phyloP scores from a whole-genome alignment of 2,888 invertebrate species.

The Rhopalosiphum nymphaeae region DNA sequence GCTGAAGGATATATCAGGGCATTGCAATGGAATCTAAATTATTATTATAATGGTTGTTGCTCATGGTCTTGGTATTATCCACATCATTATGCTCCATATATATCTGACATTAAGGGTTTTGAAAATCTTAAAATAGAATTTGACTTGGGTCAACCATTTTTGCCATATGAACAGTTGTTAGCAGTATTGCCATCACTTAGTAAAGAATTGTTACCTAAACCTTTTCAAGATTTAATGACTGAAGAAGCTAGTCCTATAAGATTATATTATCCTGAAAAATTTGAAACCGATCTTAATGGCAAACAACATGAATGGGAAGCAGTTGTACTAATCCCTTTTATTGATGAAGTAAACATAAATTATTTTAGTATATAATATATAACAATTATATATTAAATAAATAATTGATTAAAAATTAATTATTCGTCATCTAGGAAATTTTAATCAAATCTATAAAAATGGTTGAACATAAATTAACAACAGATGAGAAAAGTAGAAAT shows the following conservation, averaged over 20 bases:
- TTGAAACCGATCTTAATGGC: constrained; percentile 95
- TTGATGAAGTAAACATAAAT: constrained; percentile 78
- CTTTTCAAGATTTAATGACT: constrained; percentile 85
- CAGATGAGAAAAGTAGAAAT: constrained; percentile 83
- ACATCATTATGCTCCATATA: constrained; percentile 96
- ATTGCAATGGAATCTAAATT: constrained; percentile 95
- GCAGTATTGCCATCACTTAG: constrained; percentile 87
- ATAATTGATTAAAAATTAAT: constrained; percentile 11
- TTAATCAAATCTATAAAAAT: constrained; percentile 83
- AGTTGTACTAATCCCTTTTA: constrained; percentile 92
- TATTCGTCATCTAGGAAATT: constrained; percentile 71
- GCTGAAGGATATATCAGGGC: constrained; percentile 92
- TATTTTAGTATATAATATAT: not conserved
- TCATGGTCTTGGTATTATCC: constrained; percentile 99
- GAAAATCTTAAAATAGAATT: constrained; percentile 83
- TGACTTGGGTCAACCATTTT: constrained; percentile 87
- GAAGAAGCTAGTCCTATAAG: constrained; percentile 84
- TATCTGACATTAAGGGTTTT: constrained; percentile 92
- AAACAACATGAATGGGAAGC: constrained; percentile 98
- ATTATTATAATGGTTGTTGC: constrained; percentile 96
- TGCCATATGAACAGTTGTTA: constrained; percentile 89
- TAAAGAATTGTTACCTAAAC: constrained; percentile 80
- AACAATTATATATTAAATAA: not conserved
- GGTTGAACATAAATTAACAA: constrained; percentile 77
- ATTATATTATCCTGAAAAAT: constrained; percentile 91